Conservation (phyloP, 2,888 invertebrate species). For the Agrochola lychnidis region DNA sequence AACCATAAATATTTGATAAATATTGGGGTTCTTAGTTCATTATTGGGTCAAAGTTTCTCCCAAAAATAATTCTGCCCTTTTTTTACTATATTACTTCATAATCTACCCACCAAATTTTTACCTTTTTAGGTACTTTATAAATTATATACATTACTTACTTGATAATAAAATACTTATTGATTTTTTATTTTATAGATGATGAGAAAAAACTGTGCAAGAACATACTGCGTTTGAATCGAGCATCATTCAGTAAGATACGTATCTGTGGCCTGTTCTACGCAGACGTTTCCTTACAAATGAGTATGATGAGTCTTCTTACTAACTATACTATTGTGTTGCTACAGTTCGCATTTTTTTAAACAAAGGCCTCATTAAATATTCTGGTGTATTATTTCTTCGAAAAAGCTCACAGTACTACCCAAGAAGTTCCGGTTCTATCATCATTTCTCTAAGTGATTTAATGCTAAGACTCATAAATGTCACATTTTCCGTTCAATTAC, state of each 20-base stretch:
- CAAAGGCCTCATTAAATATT: neutral
- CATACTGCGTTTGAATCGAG: constrained; percentile 7
- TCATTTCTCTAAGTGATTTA: neutral
- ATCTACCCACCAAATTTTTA: too few relatives aligned
- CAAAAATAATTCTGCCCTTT: neutral
- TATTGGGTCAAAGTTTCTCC: neutral
- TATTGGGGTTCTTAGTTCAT: too few relatives aligned
- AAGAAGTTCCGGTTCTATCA: neutral
- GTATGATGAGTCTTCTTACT: neutral
- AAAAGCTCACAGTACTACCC: neutral
- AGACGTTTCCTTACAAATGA: neutral
- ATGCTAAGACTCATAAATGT: neutral
- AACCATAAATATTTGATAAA: too few relatives aligned
- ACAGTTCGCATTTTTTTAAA: constrained; percentile 11
- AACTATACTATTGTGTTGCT: neutral
- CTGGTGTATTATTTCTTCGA: too few relatives aligned
- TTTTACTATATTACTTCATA: neutral
- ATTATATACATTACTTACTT: neutral
- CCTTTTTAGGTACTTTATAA: too few relatives aligned
- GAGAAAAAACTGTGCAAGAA: neutral
- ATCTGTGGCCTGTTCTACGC: neutral
- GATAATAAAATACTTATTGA: neutral
- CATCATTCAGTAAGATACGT: constrained; percentile 17
- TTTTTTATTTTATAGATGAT: neutral
- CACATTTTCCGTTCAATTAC: neutral